Base-by-base conservation (phyloP, 2,888 invertebrate genomes). In the Chrysolina oricalcia region DNA sequence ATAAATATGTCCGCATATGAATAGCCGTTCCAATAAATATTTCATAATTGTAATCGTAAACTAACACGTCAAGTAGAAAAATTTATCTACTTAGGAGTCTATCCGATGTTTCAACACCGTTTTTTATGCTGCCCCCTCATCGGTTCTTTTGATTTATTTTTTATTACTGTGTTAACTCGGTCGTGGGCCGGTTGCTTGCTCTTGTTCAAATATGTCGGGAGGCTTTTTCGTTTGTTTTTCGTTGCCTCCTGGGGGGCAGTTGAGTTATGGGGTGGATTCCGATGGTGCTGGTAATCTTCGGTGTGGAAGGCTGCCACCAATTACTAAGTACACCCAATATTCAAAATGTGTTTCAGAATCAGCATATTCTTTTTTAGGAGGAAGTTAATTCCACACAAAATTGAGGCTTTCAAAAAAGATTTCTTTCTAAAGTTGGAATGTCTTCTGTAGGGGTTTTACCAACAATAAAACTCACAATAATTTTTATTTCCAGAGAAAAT, bases 1-100 rank as follows among this genome's bases (percentile, higher is more conserved):
- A 88, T 88, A 87, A 88, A 88, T 87, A 88, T 87, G 88, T 88
- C 88, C 79, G 84, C 74, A 76, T 82, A 87, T 86, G 87, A 85
- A 86, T 86, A 86, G 82, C 82, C 81, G 84, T 81, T 84, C 86
- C 83, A 87, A 88, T 87, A 88, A 88, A 88, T 88, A 87, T 87
- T 84, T 87, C 87, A 86, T 86, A 86, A 86, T 86, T 84, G 85
- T 86, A 81, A 85, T 85, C 86, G 85, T 86, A 86, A 87, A 86
- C 84, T 84, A 85, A 81, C 81, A 81, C 81, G 84, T 84, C 84
- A 82, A 80, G 73, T 69, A 68, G 64, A 78, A 79, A 75, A 83
- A 84, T 84, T 84, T 84, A 84, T 84, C 79, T 81, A 81, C 80
- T 76, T 78, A 78, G 75, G 77, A 79, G 78, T 78, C 80, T 76